Percentiles rank a stretch among this genome's conserved stretches.
phyloP scores from a whole-genome alignment of 2,113 vertebrate species.

The Galeopterus variegatus region DNA sequence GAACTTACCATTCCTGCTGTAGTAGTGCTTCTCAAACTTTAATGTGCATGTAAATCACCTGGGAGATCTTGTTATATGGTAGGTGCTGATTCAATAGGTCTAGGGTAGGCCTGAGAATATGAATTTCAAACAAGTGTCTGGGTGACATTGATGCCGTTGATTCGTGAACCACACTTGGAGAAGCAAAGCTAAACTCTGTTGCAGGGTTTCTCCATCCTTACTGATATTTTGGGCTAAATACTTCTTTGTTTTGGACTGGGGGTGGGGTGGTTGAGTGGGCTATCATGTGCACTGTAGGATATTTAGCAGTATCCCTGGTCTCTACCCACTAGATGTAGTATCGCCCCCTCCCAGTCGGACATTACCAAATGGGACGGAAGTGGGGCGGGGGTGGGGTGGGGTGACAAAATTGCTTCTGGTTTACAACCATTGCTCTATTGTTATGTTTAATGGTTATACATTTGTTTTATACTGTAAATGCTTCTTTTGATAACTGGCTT shows the following conservation, averaged over 20 bases:
- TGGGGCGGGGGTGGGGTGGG: not conserved
- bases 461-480: not conserved
- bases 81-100: not conserved
- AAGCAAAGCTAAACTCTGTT: not conserved
- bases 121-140: not conserved
- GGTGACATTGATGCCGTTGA: not conserved
- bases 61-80: not conserved
- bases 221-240: not conserved
- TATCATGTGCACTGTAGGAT: not conserved
- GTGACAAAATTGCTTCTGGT: not conserved
- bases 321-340: not conserved
- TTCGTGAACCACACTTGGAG: not conserved
- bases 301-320: not conserved
- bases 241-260: not conserved
- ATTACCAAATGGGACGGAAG: not conserved
- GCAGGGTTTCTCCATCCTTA: not conserved
- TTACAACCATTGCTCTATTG: not conserved
- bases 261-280: too few relatives aligned
- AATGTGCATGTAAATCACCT: not conserved
- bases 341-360: not conserved
- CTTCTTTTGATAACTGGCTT: slow-evolving; percentile 41
- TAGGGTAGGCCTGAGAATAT: not conserved
- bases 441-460: not conserved
- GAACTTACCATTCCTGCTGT: not conserved
- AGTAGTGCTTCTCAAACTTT: not conserved